Evolutionary conservation across 2,113 vertebrate genomes (phyloP).

Genomic region (Rostratula benghalensis): DNA sequence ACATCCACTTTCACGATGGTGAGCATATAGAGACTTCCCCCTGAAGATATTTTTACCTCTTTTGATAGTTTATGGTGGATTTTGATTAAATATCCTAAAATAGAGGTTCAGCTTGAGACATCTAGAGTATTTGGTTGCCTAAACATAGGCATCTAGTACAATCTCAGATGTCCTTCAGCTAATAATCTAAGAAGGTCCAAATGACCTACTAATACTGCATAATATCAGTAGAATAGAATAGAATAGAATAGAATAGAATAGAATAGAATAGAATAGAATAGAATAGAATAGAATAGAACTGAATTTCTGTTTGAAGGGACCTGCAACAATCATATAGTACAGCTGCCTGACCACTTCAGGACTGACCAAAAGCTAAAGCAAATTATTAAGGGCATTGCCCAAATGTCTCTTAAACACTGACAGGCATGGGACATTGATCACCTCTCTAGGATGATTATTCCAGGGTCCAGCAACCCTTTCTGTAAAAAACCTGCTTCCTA

Average conservation of each 20-base stretch:
- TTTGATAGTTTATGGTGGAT: not conserved
- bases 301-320: not conserved
- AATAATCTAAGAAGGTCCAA: not conserved
- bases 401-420: not conserved
- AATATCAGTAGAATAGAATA: too few relatives aligned
- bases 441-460: not conserved
- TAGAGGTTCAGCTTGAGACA: not conserved
- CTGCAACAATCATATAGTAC: not conserved
- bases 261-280: not conserved
- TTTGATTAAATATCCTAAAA: not conserved
- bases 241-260: too few relatives aligned
- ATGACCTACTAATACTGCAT: not conserved
- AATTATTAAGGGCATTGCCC: not conserved
- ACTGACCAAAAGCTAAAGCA: not conserved
- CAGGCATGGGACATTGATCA: not conserved
- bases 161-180: not conserved
- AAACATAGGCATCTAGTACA: not conserved
- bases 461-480: not conserved
- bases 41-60: not conserved
- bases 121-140: not conserved
- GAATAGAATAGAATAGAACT: not conserved
- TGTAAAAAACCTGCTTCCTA: not conserved
- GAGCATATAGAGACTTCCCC: not conserved
- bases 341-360: not conserved
- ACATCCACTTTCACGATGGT: not conserved